Evolutionary conservation across 2,113 vertebrate genomes (phyloP).

Genomic region (Sinocyclocheilus maitianheensis): DNA sequence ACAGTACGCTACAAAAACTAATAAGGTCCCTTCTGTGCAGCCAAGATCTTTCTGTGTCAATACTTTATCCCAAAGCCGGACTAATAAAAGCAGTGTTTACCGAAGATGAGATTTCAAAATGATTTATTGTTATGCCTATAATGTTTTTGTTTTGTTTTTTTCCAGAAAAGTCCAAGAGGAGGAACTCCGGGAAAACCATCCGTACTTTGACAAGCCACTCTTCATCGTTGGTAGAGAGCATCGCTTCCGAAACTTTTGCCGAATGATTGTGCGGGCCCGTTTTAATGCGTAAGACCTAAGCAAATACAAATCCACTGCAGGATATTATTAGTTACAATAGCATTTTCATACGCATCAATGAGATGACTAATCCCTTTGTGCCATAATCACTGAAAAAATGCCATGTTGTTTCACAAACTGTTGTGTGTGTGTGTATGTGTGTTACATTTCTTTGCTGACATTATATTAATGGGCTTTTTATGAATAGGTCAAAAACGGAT

Average conservation of each 20-base stretch:
- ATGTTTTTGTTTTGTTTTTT: neutral
- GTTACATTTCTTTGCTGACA: constrained; percentile 23
- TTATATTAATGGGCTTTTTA: constrained; percentile 37
- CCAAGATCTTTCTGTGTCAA: neutral
- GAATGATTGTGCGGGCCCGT: constrained; percentile 92
- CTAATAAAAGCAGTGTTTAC: neutral
- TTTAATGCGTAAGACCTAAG: constrained; percentile 89
- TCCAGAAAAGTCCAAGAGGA: constrained; percentile 97
- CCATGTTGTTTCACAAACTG: neutral
- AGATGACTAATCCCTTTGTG: neutral
- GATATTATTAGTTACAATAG: neutral
- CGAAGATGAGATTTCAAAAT: neutral
- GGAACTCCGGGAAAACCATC: constrained; percentile 96
- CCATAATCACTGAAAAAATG: neutral
- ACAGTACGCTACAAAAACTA: neutral
- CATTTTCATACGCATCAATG: neutral
- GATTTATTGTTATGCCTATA: neutral
- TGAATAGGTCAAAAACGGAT: constrained; percentile 92
- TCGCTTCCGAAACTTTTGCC: constrained; percentile 94
- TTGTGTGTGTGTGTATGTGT: neutral
- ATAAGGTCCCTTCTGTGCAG: neutral
- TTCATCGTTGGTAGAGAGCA: constrained; percentile 98
- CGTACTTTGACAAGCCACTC: constrained; percentile 97
- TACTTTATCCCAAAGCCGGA: neutral
- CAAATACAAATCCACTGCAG: neutral